Evolutionary conservation across 2,113 vertebrate species (phyloP).

Genomic region (Argyrosomus japonicus): DNA sequence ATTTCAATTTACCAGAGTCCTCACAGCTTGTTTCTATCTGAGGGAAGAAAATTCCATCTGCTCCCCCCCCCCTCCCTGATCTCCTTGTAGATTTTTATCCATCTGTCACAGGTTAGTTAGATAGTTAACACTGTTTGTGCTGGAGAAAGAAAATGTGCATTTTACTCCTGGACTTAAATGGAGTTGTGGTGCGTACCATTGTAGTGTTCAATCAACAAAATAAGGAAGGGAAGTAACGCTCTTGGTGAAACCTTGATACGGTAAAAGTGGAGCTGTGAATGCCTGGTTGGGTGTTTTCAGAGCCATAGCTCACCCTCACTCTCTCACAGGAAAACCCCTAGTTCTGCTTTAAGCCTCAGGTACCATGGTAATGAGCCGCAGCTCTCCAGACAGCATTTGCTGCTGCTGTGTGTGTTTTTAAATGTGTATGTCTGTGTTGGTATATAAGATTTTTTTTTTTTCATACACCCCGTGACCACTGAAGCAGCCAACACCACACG

Average conservation of each 20-base stretch:
- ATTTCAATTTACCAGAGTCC: constrained; percentile 23
- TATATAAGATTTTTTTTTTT: not conserved
- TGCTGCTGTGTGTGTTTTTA: constrained; percentile 23
- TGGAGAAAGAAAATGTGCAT: constrained; percentile 16
- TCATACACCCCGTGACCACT: not conserved
- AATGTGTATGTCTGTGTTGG: not conserved
- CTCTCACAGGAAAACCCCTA: constrained; percentile 63
- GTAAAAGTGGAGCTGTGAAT: constrained; percentile 21
- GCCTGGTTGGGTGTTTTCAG: constrained; percentile 33
- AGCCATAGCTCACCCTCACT: constrained; percentile 31
- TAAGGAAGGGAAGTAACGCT: not conserved
- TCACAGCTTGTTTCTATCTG: constrained; percentile 41
- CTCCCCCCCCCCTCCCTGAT: constrained; percentile 37
- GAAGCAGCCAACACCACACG: not conserved
- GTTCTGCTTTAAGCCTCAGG: constrained; percentile 67
- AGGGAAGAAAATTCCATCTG: constrained; percentile 51
- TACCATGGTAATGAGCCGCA: constrained; percentile 74
- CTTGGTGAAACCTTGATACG: not conserved
- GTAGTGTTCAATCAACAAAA: constrained; percentile 25
- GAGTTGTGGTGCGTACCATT: not conserved
- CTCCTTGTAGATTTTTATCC: constrained; percentile 54
- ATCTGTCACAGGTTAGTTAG: constrained; percentile 48
- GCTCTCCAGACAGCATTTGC: constrained; percentile 61
- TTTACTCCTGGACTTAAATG: constrained; percentile 29
- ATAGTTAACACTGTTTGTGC: constrained; percentile 34